Percentiles rank a stretch among this genome's conserved stretches.
These are phyloP conservation scores for Ceyx melanurus DNA, from an alignment of 2,113 vertebrate species.

Conservation along the genomic window DNA sequence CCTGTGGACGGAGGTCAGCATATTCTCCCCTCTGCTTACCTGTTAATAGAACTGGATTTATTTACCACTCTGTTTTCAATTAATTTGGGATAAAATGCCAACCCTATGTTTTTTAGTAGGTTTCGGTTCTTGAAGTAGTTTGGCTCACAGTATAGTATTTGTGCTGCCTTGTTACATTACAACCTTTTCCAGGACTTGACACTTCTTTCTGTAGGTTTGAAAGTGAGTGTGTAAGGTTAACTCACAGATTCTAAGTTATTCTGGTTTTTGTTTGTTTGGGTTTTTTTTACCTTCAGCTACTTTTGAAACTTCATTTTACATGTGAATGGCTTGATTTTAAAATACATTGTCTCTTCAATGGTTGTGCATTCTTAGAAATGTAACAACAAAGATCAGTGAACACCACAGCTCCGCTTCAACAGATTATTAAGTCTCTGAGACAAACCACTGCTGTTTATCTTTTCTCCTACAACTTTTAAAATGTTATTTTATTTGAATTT, in stretches of 20 bases:
- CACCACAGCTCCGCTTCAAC: conserved; percentile 46
- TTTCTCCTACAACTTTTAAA: conserved; percentile 12
- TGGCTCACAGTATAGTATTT: background rate
- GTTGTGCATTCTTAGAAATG: background rate
- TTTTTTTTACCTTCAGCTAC: conserved; percentile 24
- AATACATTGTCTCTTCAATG: background rate
- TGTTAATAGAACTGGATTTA: background rate
- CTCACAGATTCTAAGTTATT: background rate
- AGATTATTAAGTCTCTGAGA: conserved; percentile 45
- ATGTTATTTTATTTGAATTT: conserved; percentile 37
- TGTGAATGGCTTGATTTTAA: conserved; percentile 39
- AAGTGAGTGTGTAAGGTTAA: conserved; percentile 27
- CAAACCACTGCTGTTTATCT: background rate
- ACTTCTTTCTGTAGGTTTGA: background rate
- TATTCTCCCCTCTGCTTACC: background rate
- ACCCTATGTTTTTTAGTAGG: background rate
- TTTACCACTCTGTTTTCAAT: background rate
- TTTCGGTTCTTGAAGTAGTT: background rate
- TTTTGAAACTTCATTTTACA: conserved; percentile 44
- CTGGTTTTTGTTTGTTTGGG: background rate
- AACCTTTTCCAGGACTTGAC: background rate
- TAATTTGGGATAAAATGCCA: background rate
- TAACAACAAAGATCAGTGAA: conserved; percentile 29
- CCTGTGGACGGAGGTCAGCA: background rate
- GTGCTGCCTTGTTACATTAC: background rate